A percentile compares a stretch with the other conserved stretches of the same genome.
These are phyloP conservation scores for Monopis laevigella DNA, from an alignment of 2,888 invertebrate species.

Conservation along the genomic window DNA sequence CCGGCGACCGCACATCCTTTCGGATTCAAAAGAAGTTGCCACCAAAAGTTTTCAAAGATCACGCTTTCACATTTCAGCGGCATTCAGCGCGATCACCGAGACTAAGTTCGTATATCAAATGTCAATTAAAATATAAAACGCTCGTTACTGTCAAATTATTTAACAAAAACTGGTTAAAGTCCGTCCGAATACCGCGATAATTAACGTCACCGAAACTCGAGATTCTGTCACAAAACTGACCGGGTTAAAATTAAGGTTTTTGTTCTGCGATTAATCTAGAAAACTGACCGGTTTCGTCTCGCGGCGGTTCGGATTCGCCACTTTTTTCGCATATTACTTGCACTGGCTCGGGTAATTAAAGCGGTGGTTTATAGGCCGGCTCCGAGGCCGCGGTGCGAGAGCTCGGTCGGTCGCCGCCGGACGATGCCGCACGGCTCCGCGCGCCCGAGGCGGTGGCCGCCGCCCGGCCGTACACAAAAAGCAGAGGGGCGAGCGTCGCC, in stretches of 20 bases:
- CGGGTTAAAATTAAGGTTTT: constrained; percentile 15
- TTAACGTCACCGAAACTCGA: constrained; percentile 16
- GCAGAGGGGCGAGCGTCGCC: constrained; percentile 44
- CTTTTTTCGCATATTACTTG: constrained; percentile 28
- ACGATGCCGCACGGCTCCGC: constrained; percentile 24
- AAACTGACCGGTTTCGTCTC: constrained; percentile 18
- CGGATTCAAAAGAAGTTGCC: not conserved
- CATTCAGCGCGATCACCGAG: constrained; percentile 11
- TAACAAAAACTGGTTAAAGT: constrained; percentile 20
- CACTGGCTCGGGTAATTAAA: constrained; percentile 14
- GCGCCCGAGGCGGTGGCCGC: constrained; percentile 40
- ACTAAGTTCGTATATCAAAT: constrained; percentile 17
- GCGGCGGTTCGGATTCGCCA: constrained; percentile 20
- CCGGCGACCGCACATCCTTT: not conserved
- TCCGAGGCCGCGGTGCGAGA: constrained; percentile 34
- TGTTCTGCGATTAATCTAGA: constrained; percentile 16
- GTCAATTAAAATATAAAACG: constrained; percentile 22
- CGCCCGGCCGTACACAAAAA: constrained; percentile 57
- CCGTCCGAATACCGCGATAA: constrained; percentile 17
- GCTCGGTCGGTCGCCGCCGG: constrained; percentile 34
- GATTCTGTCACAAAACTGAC: constrained; percentile 20
- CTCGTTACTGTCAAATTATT: constrained; percentile 16
- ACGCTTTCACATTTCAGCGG: constrained; percentile 14
- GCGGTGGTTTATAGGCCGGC: constrained; percentile 14
- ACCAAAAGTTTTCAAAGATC: not conserved